A percentile compares a stretch with the other conserved stretches of the same genome.
phyloP scores from a whole-genome alignment of 2,113 vertebrate genomes.

The Parotia lawesii region DNA sequence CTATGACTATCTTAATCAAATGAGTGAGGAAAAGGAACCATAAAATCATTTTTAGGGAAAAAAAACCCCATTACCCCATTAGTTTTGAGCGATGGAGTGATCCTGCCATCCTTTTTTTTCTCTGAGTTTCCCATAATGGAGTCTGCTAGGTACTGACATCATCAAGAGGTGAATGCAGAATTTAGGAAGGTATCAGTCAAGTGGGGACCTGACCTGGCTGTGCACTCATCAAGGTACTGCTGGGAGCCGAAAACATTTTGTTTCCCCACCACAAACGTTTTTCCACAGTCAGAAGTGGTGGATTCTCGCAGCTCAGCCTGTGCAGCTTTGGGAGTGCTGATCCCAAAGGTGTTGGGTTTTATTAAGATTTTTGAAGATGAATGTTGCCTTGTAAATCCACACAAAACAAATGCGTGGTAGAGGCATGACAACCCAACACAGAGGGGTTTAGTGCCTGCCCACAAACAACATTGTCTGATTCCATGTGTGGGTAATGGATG shows the following conservation, averaged over 20 bases:
- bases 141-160: not conserved
- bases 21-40: not conserved
- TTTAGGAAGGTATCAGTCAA: not conserved
- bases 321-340: not conserved
- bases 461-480: not conserved
- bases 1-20: not conserved
- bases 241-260: not conserved
- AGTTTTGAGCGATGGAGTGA: not conserved
- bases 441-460: not conserved
- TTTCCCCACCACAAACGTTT: not conserved
- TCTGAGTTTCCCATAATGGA: not conserved
- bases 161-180: not conserved
- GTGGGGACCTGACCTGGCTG: not conserved
- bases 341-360: not conserved
- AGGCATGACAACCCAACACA: not conserved
- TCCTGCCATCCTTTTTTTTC: not conserved
- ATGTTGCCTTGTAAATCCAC: not conserved
- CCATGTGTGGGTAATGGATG: not conserved
- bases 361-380: not conserved
- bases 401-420: not conserved
- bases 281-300: not conserved
- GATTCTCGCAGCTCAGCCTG: not conserved
- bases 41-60: not conserved
- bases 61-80: accelerated
- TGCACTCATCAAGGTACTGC: accelerated